phyloP scores from a whole-genome alignment of 2,113 vertebrate species.

The Numenius arquata region DNA sequence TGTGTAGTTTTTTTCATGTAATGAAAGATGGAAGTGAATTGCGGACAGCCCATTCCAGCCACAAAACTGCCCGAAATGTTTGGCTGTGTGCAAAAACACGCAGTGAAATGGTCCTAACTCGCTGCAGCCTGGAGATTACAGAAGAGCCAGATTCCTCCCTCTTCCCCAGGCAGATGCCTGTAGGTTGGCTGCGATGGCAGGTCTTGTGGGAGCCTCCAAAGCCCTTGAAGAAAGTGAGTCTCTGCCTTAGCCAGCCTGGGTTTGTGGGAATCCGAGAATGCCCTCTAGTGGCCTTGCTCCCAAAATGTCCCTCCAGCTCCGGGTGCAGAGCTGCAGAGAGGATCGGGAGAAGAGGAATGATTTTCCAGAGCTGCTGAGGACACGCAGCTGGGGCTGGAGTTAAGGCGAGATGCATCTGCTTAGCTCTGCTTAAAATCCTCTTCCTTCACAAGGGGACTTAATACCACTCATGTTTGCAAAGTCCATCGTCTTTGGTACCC shows the following conservation, averaged over 20 bases:
- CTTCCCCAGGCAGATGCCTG: neutral
- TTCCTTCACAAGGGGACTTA: neutral
- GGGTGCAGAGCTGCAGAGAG: accelerated
- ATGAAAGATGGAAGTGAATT: accelerated
- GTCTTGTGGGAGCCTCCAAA: neutral
- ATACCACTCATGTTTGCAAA: accelerated
- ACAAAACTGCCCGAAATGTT: accelerated
- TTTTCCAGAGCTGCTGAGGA: neutral
- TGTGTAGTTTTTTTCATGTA: accelerated
- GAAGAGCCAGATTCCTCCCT: neutral
- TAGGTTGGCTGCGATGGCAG: accelerated
- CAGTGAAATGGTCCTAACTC: neutral
- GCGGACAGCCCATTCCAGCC: accelerated
- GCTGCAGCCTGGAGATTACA: neutral
- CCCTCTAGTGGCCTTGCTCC: slow-evolving; percentile 22
- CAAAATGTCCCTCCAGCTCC: neutral
- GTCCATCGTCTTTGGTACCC: too few relatives aligned
- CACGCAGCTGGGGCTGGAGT: neutral
- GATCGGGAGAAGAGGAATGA: accelerated
- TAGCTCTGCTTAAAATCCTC: neutral
- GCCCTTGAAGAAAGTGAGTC: neutral
- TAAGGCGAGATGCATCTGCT: neutral
- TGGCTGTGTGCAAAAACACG: accelerated
- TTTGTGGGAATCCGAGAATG: neutral
- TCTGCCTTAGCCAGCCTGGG: neutral